These are phyloP conservation scores for Amphiduros pacificus DNA, from an alignment of 2,888 invertebrate genomes.

Conservation along the genomic window DNA sequence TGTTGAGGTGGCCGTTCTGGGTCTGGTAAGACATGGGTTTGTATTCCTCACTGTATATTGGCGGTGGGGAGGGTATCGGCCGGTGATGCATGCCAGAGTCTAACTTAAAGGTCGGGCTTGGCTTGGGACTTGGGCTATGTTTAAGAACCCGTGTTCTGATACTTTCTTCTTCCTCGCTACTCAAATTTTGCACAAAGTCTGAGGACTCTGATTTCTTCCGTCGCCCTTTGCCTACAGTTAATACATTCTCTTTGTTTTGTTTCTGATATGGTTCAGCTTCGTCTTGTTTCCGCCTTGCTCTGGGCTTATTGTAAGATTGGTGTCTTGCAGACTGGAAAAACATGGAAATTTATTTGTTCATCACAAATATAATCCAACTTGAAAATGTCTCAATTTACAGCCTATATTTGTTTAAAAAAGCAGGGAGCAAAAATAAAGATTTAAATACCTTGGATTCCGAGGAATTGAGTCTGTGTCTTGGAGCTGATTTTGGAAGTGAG, in stretches of 20 bases:
- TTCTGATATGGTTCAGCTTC: too few species aligned
- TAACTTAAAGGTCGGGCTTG: background rate
- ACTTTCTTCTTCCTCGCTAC: slow-evolving; percentile 21
- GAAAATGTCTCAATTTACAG: too few species aligned
- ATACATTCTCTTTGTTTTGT: background rate
- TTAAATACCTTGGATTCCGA: slow-evolving; percentile 8
- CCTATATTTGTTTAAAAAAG: too few species aligned
- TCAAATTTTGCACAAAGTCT: slow-evolving; percentile 7
- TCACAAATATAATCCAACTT: too few species aligned
- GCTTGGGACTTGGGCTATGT: background rate
- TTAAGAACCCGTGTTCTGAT: slow-evolving; percentile 11
- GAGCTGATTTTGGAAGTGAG: slow-evolving; percentile 46
- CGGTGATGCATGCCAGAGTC: background rate
- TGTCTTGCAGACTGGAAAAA: too few species aligned
- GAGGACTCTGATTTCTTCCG: background rate
- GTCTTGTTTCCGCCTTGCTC: too few species aligned
- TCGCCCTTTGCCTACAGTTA: background rate
- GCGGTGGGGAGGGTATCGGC: background rate
- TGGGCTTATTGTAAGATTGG: too few species aligned
- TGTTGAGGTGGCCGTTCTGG: background rate
- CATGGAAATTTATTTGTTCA: too few species aligned
- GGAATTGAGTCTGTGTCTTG: too few species aligned
- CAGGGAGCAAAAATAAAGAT: background rate
- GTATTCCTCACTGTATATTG: background rate
- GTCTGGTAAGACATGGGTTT: background rate